These are phyloP conservation scores for Malurus cyaneus DNA, from an alignment of 2,113 vertebrate species.

Conservation along the genomic window DNA sequence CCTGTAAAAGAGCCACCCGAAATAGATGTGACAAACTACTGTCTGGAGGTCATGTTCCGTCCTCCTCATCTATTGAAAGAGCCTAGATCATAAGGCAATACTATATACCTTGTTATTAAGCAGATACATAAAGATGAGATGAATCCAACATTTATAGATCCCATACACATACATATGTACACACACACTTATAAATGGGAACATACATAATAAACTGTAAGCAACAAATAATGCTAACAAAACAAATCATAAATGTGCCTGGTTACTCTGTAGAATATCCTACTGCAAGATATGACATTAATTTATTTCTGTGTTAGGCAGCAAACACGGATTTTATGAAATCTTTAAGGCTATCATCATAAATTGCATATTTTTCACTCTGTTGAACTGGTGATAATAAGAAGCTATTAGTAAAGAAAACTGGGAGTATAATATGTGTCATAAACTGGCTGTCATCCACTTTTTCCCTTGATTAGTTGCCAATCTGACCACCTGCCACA, in stretches of 20 bases:
- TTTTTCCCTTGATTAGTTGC: constrained; percentile 4
- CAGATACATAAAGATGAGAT: not conserved
- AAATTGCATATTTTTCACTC: constrained; percentile 15
- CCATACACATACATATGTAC: not conserved
- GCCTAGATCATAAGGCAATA: not conserved
- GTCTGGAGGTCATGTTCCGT: not conserved
- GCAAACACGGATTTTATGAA: not conserved
- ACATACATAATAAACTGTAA: not conserved
- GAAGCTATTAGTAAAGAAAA: constrained; percentile 3
- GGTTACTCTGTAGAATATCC: not conserved
- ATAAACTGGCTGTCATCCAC: not conserved
- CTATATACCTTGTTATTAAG: not conserved
- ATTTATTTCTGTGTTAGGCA: not conserved
- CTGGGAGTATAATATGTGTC: not conserved
- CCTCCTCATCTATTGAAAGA: not conserved
- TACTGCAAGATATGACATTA: not conserved
- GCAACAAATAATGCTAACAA: not conserved
- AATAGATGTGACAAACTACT: not conserved
- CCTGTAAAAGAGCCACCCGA: not conserved
- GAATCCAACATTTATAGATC: not conserved
- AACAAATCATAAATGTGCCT: not conserved
- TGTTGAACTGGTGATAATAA: constrained; percentile 22
- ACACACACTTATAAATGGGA: not conserved
- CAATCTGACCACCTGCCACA: not conserved
- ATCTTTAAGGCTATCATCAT: not conserved